phyloP scores from a whole-genome alignment of 1,140 invertebrate species.

The Cyclina sinensis region DNA sequence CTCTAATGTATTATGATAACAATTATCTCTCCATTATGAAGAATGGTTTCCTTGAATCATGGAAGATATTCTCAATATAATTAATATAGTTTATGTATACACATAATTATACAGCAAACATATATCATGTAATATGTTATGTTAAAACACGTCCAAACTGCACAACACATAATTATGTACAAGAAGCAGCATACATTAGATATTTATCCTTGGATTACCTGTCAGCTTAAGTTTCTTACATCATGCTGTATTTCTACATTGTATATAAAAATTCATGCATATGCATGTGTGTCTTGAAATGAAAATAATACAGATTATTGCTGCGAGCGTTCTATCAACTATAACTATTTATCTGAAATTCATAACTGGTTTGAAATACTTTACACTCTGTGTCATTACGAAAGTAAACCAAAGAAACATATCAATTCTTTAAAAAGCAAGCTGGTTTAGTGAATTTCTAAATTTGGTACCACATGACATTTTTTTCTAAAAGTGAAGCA shows the following conservation, averaged over 20 bases:
- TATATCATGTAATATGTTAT: neutral
- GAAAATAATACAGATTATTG: neutral
- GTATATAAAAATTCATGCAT: neutral
- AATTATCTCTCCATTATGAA: too few relatives aligned
- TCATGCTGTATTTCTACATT: neutral
- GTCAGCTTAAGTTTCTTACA: neutral
- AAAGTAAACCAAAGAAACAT: too few relatives aligned
- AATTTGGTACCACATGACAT: neutral
- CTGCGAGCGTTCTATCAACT: neutral
- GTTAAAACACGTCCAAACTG: conserved; percentile 22
- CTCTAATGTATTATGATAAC: too few relatives aligned
- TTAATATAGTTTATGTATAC: neutral
- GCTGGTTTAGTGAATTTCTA: neutral
- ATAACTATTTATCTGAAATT: too few relatives aligned
- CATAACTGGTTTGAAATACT: too few relatives aligned
- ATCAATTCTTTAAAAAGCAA: too few relatives aligned
- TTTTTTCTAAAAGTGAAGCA: neutral
- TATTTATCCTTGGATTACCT: conserved; percentile 12
- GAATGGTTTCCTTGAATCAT: neutral
- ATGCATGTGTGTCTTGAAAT: neutral
- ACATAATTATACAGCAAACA: neutral
- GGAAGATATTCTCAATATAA: neutral
- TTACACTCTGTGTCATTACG: too few relatives aligned
- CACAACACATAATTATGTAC: conserved; percentile 30
- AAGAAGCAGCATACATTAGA: conserved; percentile 17